phyloP scores from a whole-genome alignment of 1,140 invertebrate species.

The Apis dorsata region DNA sequence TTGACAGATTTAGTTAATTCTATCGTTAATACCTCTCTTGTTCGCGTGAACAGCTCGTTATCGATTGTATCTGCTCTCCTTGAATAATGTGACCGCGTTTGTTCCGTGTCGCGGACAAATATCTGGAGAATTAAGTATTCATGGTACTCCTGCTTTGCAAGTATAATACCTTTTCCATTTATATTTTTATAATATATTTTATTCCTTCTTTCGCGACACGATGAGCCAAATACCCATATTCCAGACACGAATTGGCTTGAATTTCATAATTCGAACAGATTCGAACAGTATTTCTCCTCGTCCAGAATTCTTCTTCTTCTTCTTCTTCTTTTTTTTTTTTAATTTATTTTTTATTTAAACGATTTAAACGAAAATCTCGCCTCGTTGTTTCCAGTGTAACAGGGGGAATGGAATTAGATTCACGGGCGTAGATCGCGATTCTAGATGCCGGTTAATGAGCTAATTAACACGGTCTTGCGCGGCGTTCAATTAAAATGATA shows the following conservation, averaged over 20 bases:
- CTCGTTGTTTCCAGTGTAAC: too few relatives aligned
- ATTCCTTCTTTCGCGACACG: neutral
- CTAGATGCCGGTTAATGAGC: slow-evolving; percentile 20
- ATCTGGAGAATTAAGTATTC: slow-evolving; percentile 34
- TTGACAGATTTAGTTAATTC: too few relatives aligned
- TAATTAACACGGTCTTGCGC: slow-evolving; percentile 7
- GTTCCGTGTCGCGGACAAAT: slow-evolving; percentile 19
- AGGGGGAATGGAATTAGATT: neutral
- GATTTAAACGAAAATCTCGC: neutral
- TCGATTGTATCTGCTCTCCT: slow-evolving; percentile 1
- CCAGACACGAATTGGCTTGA: neutral
- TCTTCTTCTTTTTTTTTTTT: neutral
- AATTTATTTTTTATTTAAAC: neutral
- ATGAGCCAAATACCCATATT: neutral
- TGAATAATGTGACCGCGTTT: neutral
- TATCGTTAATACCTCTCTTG: neutral
- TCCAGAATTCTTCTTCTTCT: neutral
- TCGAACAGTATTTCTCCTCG: neutral
- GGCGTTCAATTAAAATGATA: slow-evolving; percentile 22
- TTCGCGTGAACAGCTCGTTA: neutral
- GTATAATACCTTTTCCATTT: slow-evolving; percentile 1
- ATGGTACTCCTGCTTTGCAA: slow-evolving; percentile 11
- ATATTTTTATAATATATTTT: neutral
- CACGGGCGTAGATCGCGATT: neutral
- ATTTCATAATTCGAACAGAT: neutral